Evolutionary conservation across 1,140 invertebrate species (phyloP).

Genomic region (Euwallacea fornicatus): DNA sequence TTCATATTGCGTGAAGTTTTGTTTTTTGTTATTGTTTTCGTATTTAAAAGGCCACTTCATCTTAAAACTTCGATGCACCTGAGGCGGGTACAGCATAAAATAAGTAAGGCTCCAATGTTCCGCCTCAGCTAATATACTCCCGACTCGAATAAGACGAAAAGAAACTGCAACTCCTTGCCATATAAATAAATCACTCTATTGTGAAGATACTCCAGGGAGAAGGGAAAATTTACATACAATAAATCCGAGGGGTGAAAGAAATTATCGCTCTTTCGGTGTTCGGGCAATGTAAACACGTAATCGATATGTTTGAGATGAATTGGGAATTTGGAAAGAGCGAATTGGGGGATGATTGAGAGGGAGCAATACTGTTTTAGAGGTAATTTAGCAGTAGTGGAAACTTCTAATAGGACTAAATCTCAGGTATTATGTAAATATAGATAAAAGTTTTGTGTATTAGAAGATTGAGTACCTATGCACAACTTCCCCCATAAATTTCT

Average conservation of each 20-base stretch:
- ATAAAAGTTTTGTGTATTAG: no score
- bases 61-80: no score
- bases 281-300: constrained; percentile 15
- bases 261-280: constrained; percentile 14
- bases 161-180: constrained; percentile 3
- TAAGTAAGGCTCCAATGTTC: neutral
- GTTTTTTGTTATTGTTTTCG: no score
- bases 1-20: no score
- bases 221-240: constrained; percentile 17
- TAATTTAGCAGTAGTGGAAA: no score
- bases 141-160: neutral
- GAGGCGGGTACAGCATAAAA: neutral
- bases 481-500: no score
- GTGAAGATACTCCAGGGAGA: constrained; percentile 6
- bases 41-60: no score
- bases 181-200: constrained; percentile 18
- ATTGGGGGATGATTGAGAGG: neutral
- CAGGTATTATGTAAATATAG: no score
- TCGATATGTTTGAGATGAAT: constrained; percentile 13
- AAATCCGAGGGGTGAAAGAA: constrained; percentile 18
- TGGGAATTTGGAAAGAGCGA: neutral
- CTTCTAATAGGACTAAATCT: no score
- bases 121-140: neutral
- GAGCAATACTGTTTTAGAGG: no score
- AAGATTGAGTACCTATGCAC: no score